These are phyloP conservation scores for Apolygus lucorum DNA, from an alignment of 1,140 invertebrate genomes.

Conservation along the genomic window DNA sequence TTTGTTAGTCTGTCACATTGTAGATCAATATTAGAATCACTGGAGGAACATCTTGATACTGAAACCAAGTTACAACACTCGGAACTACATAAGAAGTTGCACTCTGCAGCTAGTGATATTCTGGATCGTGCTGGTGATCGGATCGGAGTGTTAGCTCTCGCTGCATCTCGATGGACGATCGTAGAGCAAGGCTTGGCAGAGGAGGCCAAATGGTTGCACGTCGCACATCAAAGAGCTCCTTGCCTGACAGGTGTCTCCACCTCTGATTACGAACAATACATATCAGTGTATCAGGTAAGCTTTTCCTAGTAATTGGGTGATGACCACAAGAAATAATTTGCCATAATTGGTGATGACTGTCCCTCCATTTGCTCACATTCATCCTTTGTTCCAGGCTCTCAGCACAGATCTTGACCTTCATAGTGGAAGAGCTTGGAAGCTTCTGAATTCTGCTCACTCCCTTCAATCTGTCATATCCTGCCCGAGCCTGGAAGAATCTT, in stretches of 20 bases:
- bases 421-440: conserved; percentile 61
- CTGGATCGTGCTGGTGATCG: conserved; percentile 67
- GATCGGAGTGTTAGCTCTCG: conserved; percentile 69
- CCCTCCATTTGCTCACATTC: background rate
- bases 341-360: no score
- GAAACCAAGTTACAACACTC: conserved; percentile 65
- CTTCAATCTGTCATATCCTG: conserved; percentile 64
- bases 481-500: conserved; percentile 58
- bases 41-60: conserved; percentile 70
- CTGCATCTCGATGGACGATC: conserved; percentile 70
- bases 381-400: conserved; percentile 46
- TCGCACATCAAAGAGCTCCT: conserved; percentile 69
- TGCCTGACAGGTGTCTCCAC: conserved; percentile 67
- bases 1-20: conserved; percentile 80
- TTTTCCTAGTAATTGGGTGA: no score
- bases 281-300: conserved; percentile 59
- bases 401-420: conserved; percentile 66
- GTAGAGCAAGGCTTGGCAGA: conserved; percentile 71
- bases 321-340: no score
- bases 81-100: conserved; percentile 62
- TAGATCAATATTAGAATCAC: conserved; percentile 67
- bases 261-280: conserved; percentile 71
- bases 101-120: conserved; percentile 59
- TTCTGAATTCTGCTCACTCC: conserved; percentile 59
- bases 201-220: conserved; percentile 68